Evolutionary conservation across 23 tunicate species (phyloP), one percentile per base, ranked within the genome.

Genomic region (Halocynthia roretzi): DNA sequence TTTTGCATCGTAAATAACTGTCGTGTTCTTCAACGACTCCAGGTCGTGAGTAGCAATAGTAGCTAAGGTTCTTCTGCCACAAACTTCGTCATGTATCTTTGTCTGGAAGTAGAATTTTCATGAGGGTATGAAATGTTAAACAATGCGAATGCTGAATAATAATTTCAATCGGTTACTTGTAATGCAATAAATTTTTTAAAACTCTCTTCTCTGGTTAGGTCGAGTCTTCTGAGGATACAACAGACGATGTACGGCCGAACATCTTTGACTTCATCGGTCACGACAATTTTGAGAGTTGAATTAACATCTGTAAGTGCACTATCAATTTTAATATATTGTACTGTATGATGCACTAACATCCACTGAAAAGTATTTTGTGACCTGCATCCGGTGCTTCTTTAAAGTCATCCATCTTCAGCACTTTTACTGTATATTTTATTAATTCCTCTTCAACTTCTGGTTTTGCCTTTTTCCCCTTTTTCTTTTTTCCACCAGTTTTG

Each of bases 41-140:
- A 82, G 52, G 71, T 92, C 98, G 71, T 92, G 98, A 23, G 98
- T 86, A 15, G 92, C 98, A 54, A 92, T 92, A 18, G 98, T 86
- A 21, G 92, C 98, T 6, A 82, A 63, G 12, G 98, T 86, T 11
- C 98, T 76, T 73, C 82, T 92, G 2, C 55, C 87, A 61, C 98
- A 92, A 66, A 78, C 68, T 21, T 82, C 87, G 22, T 86, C 91
- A 75, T 92, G 98, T 18, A 92, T 52, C 69, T 84, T 82, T 5
- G 91, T 92, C 92, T 92, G 57, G 0, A 71, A 60, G 5, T 71
- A 7, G 74, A 54, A 44, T 14, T 31, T 31, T 31, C 44, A 31
- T 31, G 44, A 1, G 63, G n/a, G n/a, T 14, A 14, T 14, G 63
- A 58, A 58, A 14, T n/a, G n/a, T 14, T 58, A 14, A 58, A 58